Percentiles rank a stretch among this genome's conserved stretches.
These are phyloP conservation scores for Craseonycteris thonglongyai DNA, from an alignment of 2,113 vertebrate species.

Conservation along the genomic window DNA sequence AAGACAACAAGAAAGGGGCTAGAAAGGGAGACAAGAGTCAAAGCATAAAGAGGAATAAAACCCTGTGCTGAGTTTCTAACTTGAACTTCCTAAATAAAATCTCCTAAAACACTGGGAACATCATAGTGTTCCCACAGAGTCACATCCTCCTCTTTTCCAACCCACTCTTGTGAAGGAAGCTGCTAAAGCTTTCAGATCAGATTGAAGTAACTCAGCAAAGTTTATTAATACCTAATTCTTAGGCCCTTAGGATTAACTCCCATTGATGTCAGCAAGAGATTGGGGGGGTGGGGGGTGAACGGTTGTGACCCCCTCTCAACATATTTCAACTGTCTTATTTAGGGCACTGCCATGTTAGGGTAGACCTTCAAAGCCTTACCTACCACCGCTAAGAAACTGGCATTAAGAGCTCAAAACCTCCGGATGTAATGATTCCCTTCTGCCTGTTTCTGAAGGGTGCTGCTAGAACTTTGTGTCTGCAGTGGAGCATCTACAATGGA, in stretches of 20 bases:
- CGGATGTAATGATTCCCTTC: not conserved
- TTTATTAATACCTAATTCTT: constrained; percentile 47
- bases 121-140: not conserved
- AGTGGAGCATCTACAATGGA: not conserved
- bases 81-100: constrained; percentile 27
- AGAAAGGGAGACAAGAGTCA: not conserved
- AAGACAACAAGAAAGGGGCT: not conserved
- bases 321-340: constrained; percentile 8
- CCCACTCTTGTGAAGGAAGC: constrained; percentile 10
- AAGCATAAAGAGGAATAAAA: not conserved
- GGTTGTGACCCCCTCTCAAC: not conserved
- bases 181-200: not conserved
- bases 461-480: not conserved
- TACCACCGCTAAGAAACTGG: not conserved
- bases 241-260: constrained; percentile 26
- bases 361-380: not conserved
- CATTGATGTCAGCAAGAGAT: constrained; percentile 23
- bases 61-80: not conserved
- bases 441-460: not conserved
- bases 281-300: no score
- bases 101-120: not conserved
- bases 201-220: constrained; percentile 54
- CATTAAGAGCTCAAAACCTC: not conserved
- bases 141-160: not conserved
- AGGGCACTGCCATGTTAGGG: not conserved